phyloP scores from a whole-genome alignment of 2,888 invertebrate species.

The Pammene fasciana region DNA sequence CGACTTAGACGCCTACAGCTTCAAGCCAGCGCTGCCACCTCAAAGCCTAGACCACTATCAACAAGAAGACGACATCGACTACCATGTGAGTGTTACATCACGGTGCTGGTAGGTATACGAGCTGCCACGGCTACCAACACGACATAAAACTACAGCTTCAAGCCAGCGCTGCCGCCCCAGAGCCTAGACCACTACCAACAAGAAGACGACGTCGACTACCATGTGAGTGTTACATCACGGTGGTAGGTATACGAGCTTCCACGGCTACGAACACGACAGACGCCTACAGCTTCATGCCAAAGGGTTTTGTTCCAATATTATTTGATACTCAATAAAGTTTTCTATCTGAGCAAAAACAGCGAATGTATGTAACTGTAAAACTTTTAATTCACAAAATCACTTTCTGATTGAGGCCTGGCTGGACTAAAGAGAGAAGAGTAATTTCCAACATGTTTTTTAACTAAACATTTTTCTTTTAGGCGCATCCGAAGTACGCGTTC shows the following conservation, averaged over 20 bases:
- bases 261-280: conserved; percentile 56
- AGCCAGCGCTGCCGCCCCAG: conserved; percentile 60
- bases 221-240: conserved; percentile 43
- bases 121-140: conserved; percentile 52
- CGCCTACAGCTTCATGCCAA: conserved; percentile 60
- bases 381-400: conserved; percentile 37
- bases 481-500: conserved; percentile 83
- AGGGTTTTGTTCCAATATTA: too few species aligned
- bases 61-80: conserved; percentile 74
- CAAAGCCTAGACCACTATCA: conserved; percentile 63
- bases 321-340: too few species aligned
- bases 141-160: conserved; percentile 58
- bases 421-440: too few species aligned
- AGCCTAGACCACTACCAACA: conserved; percentile 63
- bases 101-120: too few species aligned
- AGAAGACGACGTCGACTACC: conserved; percentile 75
- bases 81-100: conserved; percentile 51
- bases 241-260: too few species aligned
- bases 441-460: too few species aligned
- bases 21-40: conserved; percentile 59
- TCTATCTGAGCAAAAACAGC: too few species aligned
- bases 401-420: too few species aligned
- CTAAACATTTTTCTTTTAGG: conserved; percentile 59
- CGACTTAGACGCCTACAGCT: conserved; percentile 56
- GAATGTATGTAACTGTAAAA: too few species aligned